phyloP scores from a whole-genome alignment of 2,888 invertebrate genomes.

The Lasius fuliginosus region DNA sequence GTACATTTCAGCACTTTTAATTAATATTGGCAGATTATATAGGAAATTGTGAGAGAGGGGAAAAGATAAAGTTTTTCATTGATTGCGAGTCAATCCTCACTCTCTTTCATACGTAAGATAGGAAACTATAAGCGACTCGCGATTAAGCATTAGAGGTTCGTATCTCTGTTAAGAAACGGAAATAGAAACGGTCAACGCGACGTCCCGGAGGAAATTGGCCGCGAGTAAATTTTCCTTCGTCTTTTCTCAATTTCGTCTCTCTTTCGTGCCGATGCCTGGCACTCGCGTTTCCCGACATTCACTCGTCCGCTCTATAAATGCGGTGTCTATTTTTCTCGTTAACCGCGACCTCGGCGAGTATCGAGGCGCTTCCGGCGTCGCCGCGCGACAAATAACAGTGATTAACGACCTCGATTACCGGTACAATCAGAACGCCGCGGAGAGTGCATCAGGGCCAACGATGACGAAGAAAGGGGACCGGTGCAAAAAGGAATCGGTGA shows the following conservation, averaged over 20 bases:
- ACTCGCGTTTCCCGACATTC: slow-evolving; percentile 48
- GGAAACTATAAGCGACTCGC: not conserved
- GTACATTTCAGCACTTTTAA: slow-evolving; percentile 4
- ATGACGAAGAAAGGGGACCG: slow-evolving; percentile 40
- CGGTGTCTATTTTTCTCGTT: slow-evolving; percentile 63
- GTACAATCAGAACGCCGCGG: slow-evolving; percentile 50
- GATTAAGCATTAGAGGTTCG: not conserved
- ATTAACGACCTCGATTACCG: slow-evolving; percentile 56
- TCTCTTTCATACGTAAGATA: slow-evolving; percentile 5
- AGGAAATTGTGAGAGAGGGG: not conserved
- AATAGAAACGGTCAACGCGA: not conserved
- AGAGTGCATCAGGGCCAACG: slow-evolving; percentile 27
- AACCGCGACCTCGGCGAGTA: slow-evolving; percentile 58
- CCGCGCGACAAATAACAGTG: slow-evolving; percentile 61
- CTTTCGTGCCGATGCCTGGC: not conserved
- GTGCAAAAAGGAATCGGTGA: slow-evolving; percentile 46
- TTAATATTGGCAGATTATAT: slow-evolving; percentile 1
- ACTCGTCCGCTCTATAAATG: slow-evolving; percentile 27
- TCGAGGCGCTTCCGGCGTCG: slow-evolving; percentile 59
- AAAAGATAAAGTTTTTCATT: not conserved
- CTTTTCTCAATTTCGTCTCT: slow-evolving; percentile 28
- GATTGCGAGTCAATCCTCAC: not conserved
- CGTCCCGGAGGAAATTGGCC: slow-evolving; percentile 26
- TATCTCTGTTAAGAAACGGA: slow-evolving; percentile 11
- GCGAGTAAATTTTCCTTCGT: slow-evolving; percentile 33